These are phyloP conservation scores for Clostera curtula DNA, from an alignment of 2,888 invertebrate genomes.

Conservation along the genomic window DNA sequence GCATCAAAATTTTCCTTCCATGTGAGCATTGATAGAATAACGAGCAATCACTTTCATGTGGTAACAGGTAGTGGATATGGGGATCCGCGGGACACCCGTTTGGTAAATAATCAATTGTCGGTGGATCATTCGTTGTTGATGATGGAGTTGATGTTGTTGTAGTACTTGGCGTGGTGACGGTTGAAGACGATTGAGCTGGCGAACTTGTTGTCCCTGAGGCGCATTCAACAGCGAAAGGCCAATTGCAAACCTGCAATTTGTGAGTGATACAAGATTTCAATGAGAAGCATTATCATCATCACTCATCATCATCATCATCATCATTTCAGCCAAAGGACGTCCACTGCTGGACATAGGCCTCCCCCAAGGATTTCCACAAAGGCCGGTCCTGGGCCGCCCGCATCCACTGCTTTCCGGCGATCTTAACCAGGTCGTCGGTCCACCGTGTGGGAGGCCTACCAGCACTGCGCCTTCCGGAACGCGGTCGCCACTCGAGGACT, in stretches of 20 bases:
- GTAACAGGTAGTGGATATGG: slow-evolving; percentile 28
- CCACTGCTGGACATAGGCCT: too few species aligned
- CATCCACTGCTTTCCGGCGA: too few species aligned
- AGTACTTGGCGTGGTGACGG: slow-evolving; percentile 2
- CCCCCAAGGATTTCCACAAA: too few species aligned
- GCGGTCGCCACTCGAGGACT: too few species aligned
- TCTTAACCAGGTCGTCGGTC: too few species aligned
- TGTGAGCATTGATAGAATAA: slow-evolving; percentile 36
- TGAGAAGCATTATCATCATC: too few species aligned
- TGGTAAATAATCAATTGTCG: slow-evolving; percentile 15
- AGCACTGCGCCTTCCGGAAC: too few species aligned
- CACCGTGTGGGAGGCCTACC: too few species aligned
- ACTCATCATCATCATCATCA: too few species aligned
- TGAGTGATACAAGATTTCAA: too few species aligned
- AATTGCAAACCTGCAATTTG: slow-evolving; percentile 15
- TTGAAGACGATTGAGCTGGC: background rate
- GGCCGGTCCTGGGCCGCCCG: too few species aligned
- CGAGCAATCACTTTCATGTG: slow-evolving; percentile 38
- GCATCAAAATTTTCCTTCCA: slow-evolving; percentile 26
- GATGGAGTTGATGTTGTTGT: background rate
- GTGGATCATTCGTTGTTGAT: background rate
- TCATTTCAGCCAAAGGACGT: too few species aligned
- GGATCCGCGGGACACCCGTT: slow-evolving; percentile 43
- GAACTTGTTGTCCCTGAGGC: slow-evolving; percentile 3
- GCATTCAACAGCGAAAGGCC: slow-evolving; percentile 12